Conservation (phyloP, 2,888 invertebrate species). For the Mechanitis mazaeus region DNA sequence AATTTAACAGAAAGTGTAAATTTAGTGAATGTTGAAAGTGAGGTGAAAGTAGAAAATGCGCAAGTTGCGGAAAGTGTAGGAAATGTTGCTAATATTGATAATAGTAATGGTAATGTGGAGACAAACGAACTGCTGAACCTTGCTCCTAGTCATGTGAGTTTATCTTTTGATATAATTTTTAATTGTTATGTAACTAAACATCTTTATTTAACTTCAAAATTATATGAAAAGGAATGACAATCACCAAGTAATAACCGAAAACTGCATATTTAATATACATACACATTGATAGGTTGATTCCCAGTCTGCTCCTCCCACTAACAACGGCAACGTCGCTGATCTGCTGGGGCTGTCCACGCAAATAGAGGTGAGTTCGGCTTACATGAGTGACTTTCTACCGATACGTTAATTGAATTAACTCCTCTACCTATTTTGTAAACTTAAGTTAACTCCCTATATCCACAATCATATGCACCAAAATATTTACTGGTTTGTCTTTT, state of each 20-base stretch:
- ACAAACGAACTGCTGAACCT: conserved; percentile 50
- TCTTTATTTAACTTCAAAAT: background rate
- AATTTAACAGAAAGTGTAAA: conserved; percentile 8
- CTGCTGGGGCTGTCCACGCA: conserved; percentile 56
- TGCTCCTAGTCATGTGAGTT: conserved; percentile 45
- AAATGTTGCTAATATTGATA: conserved; percentile 35
- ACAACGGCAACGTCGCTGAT: conserved; percentile 64
- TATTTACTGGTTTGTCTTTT: conserved; percentile 4
- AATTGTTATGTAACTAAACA: background rate
- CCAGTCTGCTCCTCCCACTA: conserved; percentile 29
- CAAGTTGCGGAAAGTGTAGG: conserved; percentile 5
- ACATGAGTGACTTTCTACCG: background rate
- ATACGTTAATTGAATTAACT: background rate
- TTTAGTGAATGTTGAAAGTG: conserved; percentile 2
- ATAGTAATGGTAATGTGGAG: conserved; percentile 47
- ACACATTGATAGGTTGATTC: conserved; percentile 3
- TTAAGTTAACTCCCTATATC: background rate
- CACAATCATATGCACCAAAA: background rate
- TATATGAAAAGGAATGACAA: conserved; percentile 10
- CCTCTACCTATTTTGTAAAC: too few species aligned
- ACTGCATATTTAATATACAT: background rate
- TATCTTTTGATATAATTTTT: background rate
- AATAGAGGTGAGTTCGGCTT: conserved; percentile 43
- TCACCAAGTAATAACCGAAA: background rate
- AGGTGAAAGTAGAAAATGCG: background rate